Conservation (phyloP, 2,797 vertebrate genomes). For the Sciurus vulgaris region DNA sequence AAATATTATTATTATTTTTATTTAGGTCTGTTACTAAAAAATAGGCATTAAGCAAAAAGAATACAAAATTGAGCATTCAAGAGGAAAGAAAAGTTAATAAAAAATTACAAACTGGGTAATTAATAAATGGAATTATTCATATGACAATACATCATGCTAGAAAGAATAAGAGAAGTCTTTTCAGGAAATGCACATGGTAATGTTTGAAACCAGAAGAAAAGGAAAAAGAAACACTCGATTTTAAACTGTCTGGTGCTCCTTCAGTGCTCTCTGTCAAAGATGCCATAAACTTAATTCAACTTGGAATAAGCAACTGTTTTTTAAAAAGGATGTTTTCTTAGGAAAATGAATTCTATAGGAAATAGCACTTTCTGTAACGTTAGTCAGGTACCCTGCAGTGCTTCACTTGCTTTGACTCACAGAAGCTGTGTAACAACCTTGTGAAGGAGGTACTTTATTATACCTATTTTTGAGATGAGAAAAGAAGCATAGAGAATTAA, state of each 20-base stretch:
- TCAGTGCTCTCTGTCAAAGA: conserved; percentile 12
- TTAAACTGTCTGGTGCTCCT: conserved; percentile 10
- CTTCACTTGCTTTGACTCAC: neutral
- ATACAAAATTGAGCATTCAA: neutral
- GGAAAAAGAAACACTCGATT: conserved; percentile 40
- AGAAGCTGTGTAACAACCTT: neutral
- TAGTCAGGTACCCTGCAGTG: neutral
- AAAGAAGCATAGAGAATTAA: neutral
- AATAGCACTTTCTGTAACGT: neutral
- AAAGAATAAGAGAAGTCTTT: neutral
- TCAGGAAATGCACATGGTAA: neutral
- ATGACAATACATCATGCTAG: neutral
- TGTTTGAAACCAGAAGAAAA: conserved; percentile 54
- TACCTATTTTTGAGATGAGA: neutral
- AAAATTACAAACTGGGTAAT: conserved; percentile 4
- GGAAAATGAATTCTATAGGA: neutral
- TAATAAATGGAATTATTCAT: conserved; percentile 54
- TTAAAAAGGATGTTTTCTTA: neutral
- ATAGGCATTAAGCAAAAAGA: neutral
- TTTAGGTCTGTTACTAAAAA: conserved; percentile 56
- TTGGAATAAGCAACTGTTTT: conserved; percentile 33
- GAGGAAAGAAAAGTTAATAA: neutral
- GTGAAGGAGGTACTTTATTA: neutral
- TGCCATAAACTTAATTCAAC: neutral
- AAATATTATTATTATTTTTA: conserved; percentile 16